Conservation (phyloP, 2,797 vertebrate genomes). For the Pteronotus mesoamericanus region DNA sequence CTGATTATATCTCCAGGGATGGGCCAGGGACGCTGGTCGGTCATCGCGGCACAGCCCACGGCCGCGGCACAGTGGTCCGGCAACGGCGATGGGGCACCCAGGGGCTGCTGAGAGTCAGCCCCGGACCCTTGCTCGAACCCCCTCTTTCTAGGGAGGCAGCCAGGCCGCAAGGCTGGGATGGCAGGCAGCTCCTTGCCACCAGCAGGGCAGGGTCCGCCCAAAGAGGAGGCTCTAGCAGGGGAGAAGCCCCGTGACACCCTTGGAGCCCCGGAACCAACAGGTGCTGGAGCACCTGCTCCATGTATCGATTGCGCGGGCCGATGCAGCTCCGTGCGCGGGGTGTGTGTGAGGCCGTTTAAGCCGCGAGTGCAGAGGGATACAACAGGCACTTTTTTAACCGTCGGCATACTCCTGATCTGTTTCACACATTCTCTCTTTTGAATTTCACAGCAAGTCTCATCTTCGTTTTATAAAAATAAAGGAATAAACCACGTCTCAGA, state of each 20-base stretch:
- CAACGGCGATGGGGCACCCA: background rate
- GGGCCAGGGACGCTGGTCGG: background rate
- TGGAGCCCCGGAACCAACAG: background rate
- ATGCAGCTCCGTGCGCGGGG: background rate
- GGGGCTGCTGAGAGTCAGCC: background rate
- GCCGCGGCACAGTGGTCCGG: background rate
- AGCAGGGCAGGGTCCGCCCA: background rate
- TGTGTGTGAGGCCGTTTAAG: background rate
- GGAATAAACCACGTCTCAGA: background rate
- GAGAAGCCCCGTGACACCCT: background rate
- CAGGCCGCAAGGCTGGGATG: background rate
- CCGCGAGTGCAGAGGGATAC: background rate
- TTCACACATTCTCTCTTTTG: background rate
- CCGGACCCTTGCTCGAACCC: background rate
- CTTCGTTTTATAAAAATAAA: background rate
- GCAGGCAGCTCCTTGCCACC: background rate
- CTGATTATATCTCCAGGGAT: background rate
- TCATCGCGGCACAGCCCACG: background rate
- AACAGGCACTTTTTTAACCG: too few species aligned
- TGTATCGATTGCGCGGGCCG: too few species aligned
- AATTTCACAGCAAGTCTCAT: background rate
- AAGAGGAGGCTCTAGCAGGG: background rate
- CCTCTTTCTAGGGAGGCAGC: background rate
- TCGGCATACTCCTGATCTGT: background rate
- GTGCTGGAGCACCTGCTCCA: background rate